A percentile compares a stretch with the other conserved stretches of the same genome.
Conservation (phyloP, 2,113 vertebrate species). For the Coracopsis vasa region DNA sequence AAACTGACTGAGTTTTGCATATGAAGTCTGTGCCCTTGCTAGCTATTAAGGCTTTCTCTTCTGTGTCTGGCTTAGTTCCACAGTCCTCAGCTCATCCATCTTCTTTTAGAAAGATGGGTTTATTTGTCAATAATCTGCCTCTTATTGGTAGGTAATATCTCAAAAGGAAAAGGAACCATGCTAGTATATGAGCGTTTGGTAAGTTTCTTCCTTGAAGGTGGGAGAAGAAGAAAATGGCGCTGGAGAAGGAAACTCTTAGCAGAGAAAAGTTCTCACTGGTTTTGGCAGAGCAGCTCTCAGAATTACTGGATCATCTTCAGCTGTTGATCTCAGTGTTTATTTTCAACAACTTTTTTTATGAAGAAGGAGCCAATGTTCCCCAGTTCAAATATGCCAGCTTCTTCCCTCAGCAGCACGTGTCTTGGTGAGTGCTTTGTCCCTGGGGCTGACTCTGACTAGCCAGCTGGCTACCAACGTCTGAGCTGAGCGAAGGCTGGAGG, state of each 20-base stretch:
- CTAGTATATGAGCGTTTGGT: not conserved
- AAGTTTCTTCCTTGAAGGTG: not conserved
- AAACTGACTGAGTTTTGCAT: not conserved
- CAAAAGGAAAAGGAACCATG: not conserved
- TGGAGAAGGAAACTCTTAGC: not conserved
- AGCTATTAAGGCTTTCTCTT: not conserved
- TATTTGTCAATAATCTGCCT: not conserved
- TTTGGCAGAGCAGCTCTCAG: not conserved
- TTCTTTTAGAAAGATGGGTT: not conserved
- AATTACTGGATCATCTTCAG: not conserved
- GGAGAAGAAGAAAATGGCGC: not conserved
- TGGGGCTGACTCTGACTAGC: not conserved
- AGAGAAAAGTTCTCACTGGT: not conserved
- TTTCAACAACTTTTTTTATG: constrained; percentile 1
- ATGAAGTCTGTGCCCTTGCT: not conserved
- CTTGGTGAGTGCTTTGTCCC: not conserved
- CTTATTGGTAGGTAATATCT: not conserved
- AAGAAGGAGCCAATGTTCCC: constrained; percentile 1
- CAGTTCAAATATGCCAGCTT: not conserved
- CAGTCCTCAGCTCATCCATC: not conserved
- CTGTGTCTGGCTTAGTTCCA: not conserved
- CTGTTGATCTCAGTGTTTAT: constrained; percentile 31
- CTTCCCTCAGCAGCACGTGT: not conserved
- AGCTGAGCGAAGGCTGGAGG: not conserved
- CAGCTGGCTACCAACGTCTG: not conserved